Percentiles rank a stretch among this genome's conserved stretches.
phyloP scores from a whole-genome alignment of 1,140 invertebrate genomes.

The Babylonia areolata region DNA sequence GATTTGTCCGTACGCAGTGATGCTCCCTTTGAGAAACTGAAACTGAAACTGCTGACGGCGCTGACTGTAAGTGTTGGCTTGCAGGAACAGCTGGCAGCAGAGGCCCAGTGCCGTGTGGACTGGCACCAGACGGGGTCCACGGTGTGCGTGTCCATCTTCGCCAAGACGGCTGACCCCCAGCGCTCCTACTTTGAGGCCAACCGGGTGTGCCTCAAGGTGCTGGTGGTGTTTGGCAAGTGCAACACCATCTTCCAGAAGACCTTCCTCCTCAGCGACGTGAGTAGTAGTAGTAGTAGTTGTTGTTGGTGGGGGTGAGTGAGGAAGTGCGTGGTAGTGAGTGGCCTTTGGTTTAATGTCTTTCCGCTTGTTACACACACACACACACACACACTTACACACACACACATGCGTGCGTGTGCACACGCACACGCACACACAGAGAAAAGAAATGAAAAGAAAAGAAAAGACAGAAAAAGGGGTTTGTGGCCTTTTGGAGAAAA shows the following conservation, averaged over 20 bases:
- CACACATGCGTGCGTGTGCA: no score
- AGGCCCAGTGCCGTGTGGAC: conserved; percentile 89
- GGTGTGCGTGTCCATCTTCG: conserved; percentile 91
- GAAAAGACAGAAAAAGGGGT: no score
- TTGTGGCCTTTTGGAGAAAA: no score
- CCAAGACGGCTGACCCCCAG: conserved; percentile 90
- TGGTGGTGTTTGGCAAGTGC: conserved; percentile 87
- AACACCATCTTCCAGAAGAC: conserved; percentile 84
- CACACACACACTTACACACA: no score
- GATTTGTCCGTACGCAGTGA: no score
- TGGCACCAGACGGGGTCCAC: conserved; percentile 79
- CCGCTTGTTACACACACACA: no score
- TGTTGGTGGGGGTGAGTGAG: no score
- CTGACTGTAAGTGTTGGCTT: conserved; percentile 66
- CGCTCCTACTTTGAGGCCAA: conserved; percentile 88
- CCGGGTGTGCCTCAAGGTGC: conserved; percentile 86
- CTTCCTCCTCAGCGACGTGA: conserved; percentile 90
- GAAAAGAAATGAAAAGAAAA: no score
- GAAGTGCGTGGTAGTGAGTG: no score
- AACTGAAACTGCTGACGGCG: neutral
- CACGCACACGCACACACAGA: no score
- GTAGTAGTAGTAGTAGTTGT: conserved; percentile 56
- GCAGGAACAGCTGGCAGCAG: conserved; percentile 76
- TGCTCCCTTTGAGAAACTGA: no score
- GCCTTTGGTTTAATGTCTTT: no score